Base-by-base conservation (phyloP, 2,113 vertebrate genomes). In the Lycocorax pyrrhopterus region DNA sequence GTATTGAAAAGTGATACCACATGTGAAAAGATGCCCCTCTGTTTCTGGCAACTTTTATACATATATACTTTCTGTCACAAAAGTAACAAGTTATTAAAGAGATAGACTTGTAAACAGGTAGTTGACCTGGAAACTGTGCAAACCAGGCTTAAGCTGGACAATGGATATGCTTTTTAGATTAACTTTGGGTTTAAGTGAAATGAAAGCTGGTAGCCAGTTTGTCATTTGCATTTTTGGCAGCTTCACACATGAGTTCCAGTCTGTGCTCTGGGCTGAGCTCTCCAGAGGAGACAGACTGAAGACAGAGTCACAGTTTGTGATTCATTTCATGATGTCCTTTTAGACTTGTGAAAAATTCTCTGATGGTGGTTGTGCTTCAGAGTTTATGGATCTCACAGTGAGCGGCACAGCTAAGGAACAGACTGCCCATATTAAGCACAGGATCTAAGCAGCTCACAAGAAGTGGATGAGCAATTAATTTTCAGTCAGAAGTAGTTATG, bases 181-280 rank as follows among this genome's bases (percentile, higher is more conserved):
- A 63, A 58, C 33, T 76, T 52, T 43, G 13, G 13, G 12, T 62
- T 62, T 67, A 89, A 77, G 27, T 49, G 29, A 84, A 72, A 77
- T 22, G 10, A 86, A 92, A 86, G n/a, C 46, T 53, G 44, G 22
- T 43, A 81, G 41, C 14, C n/a, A 33, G 44, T 81, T 74, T 60
- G 23, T 49, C 72, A 85, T 81, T 84, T 86, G 78, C 58, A 29
- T 85, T 95, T 96, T 88, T 95, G 81, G 43, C 79, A 90, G 76
- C 41, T 77, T 86, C 66, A 58, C 29, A 17, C 6, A 33, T 6
- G 13, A 81, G 49, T 56, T 88, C n/a, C 21, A 82, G 39, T 27
- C 67, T 47, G 47, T 84, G 46, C 58, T 73, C 68, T 58, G 66
- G 47, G 27, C 46, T 81, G 85, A 84, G 73, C 25, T 74, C 51